These are phyloP conservation scores for Cydia amplana DNA, from an alignment of 1,140 invertebrate species.

Conservation along the genomic window DNA sequence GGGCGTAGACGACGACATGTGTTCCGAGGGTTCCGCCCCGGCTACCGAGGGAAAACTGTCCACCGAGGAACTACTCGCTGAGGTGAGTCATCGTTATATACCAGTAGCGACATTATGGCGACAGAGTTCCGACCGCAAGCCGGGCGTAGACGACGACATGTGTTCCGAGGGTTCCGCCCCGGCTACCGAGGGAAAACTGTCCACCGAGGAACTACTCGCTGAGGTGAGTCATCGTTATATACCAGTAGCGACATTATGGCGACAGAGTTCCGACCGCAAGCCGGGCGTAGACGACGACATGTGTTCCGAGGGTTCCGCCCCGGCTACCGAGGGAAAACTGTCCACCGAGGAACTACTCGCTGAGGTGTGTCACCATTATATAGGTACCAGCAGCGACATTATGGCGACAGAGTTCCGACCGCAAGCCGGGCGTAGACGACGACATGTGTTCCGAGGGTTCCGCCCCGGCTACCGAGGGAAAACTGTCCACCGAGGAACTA, in stretches of 20 bases:
- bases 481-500: conserved; percentile 62
- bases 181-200: conserved; percentile 41
- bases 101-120: too few relatives aligned
- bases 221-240: conserved; percentile 37
- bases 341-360: conserved; percentile 67
- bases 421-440: too few relatives aligned
- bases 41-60: conserved; percentile 42
- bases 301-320: conserved; percentile 27
- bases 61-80: conserved; percentile 68
- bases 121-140: too few relatives aligned
- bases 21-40: conserved; percentile 26
- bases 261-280: too few relatives aligned
- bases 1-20: too few relatives aligned
- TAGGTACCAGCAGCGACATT: too few relatives aligned
- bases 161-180: conserved; percentile 27
- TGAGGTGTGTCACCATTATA: conserved; percentile 38
- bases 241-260: too few relatives aligned
- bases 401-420: too few relatives aligned
- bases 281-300: conserved; percentile 35
- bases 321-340: conserved; percentile 41
- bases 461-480: conserved; percentile 36
- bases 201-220: conserved; percentile 66
- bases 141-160: conserved; percentile 35
- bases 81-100: conserved; percentile 30
- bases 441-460: conserved; percentile 3